These are phyloP conservation scores for Elephas maximus DNA, from an alignment of 2,113 vertebrate genomes.

Conservation along the genomic window DNA sequence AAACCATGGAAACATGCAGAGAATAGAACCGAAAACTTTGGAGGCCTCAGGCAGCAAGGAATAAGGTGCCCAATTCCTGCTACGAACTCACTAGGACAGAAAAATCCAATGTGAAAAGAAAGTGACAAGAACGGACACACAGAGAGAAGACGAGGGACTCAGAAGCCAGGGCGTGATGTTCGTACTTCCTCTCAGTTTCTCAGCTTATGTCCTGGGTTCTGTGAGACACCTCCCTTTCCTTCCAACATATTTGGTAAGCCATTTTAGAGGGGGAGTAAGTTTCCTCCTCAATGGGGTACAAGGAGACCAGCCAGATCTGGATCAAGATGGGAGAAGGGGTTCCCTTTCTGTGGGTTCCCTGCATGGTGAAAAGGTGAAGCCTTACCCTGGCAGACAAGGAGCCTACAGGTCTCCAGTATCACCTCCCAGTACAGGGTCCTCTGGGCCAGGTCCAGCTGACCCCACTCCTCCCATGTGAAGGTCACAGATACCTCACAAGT, in stretches of 20 bases:
- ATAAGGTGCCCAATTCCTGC: background rate
- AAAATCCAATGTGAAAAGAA: background rate
- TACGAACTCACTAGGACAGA: background rate
- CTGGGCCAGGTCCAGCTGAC: no score
- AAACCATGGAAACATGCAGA: background rate
- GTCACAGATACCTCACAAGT: background rate
- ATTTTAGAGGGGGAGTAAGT: background rate
- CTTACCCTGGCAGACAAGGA: conserved; percentile 46
- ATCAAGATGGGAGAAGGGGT: background rate
- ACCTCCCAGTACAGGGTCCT: no score
- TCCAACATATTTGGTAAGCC: background rate
- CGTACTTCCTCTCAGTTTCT: background rate
- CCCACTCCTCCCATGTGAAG: no score
- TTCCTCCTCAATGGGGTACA: background rate
- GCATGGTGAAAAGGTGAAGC: background rate
- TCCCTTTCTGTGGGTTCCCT: background rate
- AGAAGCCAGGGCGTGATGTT: background rate
- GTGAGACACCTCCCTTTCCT: background rate
- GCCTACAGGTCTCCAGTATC: no score
- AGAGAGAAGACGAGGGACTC: background rate
- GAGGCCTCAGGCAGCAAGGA: no score
- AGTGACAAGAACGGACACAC: no score
- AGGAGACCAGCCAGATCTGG: background rate
- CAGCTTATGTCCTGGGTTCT: background rate
- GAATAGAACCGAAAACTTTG: background rate